A percentile compares a stretch with the other conserved stretches of the same genome.
Conservation (phyloP, 1,140 invertebrate species). For the Eulimnadia texana region DNA sequence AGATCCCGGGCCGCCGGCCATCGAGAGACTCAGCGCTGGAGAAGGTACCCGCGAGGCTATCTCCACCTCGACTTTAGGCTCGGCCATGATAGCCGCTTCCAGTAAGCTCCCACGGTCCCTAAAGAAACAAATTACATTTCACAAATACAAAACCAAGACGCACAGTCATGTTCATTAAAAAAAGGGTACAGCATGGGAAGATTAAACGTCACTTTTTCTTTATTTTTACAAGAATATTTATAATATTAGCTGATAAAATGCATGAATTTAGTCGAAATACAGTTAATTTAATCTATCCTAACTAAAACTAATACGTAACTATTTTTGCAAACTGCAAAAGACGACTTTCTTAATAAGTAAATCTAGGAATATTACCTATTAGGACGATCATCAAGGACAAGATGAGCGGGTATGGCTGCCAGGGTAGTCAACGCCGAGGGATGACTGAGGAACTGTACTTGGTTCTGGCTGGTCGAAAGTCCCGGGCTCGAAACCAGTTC, state of each 20-base stretch:
- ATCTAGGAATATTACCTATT: constrained; percentile 17
- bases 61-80: constrained; percentile 43
- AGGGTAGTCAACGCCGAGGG: constrained; percentile 16
- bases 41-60: constrained; percentile 30
- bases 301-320: too few relatives aligned
- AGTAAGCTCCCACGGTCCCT: constrained; percentile 27
- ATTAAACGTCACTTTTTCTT: too few relatives aligned
- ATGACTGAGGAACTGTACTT: constrained; percentile 6
- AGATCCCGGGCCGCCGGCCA: constrained; percentile 1
- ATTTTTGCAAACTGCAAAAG: too few relatives aligned
- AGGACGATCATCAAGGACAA: constrained; percentile 28
- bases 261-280: too few relatives aligned
- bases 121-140: background rate
- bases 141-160: background rate
- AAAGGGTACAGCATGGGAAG: too few relatives aligned
- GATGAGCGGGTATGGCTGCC: constrained; percentile 18
- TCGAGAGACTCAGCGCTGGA: constrained; percentile 19
- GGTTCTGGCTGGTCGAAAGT: background rate
- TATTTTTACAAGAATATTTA: too few relatives aligned
- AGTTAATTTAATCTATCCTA: too few relatives aligned
- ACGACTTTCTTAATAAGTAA: too few relatives aligned
- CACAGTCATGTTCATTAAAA: too few relatives aligned
- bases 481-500: background rate
- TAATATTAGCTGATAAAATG: too few relatives aligned
- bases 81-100: constrained; percentile 71